Evolutionary conservation across 2,797 vertebrate species (phyloP).

Genomic region (Halcyon chelicuti): DNA sequence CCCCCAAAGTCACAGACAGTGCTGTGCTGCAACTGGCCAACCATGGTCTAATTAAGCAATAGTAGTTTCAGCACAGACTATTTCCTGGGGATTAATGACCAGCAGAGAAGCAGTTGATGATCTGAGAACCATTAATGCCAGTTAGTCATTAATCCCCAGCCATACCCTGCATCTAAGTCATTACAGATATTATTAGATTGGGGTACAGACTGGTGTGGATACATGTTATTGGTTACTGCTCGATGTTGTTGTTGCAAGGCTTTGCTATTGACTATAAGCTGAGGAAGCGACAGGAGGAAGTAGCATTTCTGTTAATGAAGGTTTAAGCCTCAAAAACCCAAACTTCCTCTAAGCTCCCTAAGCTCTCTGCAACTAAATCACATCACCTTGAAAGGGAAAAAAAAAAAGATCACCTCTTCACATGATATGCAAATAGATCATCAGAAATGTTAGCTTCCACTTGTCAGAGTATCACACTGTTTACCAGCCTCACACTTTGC

Average conservation of each 20-base stretch:
- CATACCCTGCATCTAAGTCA: background rate
- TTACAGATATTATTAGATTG: slow-evolving; percentile 17
- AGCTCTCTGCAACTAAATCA: slow-evolving; percentile 36
- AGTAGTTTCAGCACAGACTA: slow-evolving; percentile 1
- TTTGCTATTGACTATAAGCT: background rate
- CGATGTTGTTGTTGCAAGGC: background rate
- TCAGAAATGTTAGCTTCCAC: background rate
- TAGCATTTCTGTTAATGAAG: slow-evolving; percentile 8
- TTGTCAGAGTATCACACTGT: background rate
- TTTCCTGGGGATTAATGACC: slow-evolving; percentile 68
- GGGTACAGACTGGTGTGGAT: background rate
- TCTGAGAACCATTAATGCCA: slow-evolving; percentile 53
- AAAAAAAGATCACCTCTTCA: background rate
- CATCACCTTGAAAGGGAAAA: background rate
- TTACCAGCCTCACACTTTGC: background rate
- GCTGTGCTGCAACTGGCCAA: slow-evolving; percentile 25
- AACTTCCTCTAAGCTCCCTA: slow-evolving; percentile 28
- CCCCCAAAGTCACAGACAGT: background rate
- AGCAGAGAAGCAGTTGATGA: slow-evolving; percentile 49
- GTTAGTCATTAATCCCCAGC: slow-evolving; percentile 49
- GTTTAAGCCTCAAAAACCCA: slow-evolving; percentile 36
- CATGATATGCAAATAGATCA: slow-evolving; percentile 9
- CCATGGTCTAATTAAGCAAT: slow-evolving; percentile 41
- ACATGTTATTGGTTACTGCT: background rate
- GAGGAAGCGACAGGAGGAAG: background rate